Evolutionary conservation across 2,113 vertebrate genomes (phyloP), one percentile per base, ranked within the genome.

Genomic region (Leptobrachium leishanense): DNA sequence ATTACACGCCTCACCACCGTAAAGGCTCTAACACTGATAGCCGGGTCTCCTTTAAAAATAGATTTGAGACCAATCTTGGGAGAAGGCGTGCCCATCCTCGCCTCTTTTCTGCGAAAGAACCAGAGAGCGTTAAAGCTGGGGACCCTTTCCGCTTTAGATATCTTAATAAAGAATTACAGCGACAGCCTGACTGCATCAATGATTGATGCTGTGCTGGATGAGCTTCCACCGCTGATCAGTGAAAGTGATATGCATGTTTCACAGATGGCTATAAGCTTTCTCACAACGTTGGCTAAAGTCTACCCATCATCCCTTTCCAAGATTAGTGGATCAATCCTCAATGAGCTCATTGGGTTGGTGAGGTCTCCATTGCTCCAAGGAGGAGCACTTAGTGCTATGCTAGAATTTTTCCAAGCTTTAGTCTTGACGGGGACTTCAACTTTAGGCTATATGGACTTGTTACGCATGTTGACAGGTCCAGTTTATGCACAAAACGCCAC

Each of bases 171-270:
- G 84, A 77, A 77, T 77, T 98, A 99, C 84, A 98, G 96, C 84
- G 97, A 95, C 85, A 94, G 94, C 81, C 92, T 98, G 86, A 98
- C 96, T 31, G 92, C 95, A 20, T 94, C 95, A 84, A 99, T 99
- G 98, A 98, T 99, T 86, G 98, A 99, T 64, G 97, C 98, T 5
- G 98, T 99, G 68, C 88, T 99, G 81, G 96, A 97, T 42, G 98
- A 99, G 90, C 95, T 99, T 83, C 97, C 98, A 1, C 95, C 98
- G 42, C 95, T 99, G 69, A 98, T 99, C 90, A 98, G 96, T 0
- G 98, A 99, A 88, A 98, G 96, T 74, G 98, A 99, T 90, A 99
- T 99, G 98, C 98, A 99, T 53, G 97, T 99, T 72, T 98, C 97
- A 0, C 98, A 99, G 90, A 98, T 99, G 96, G 96, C 97, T 73